These are phyloP conservation scores for Mimumesa dahlbomi DNA, from an alignment of 2,888 invertebrate species.

Conservation along the genomic window DNA sequence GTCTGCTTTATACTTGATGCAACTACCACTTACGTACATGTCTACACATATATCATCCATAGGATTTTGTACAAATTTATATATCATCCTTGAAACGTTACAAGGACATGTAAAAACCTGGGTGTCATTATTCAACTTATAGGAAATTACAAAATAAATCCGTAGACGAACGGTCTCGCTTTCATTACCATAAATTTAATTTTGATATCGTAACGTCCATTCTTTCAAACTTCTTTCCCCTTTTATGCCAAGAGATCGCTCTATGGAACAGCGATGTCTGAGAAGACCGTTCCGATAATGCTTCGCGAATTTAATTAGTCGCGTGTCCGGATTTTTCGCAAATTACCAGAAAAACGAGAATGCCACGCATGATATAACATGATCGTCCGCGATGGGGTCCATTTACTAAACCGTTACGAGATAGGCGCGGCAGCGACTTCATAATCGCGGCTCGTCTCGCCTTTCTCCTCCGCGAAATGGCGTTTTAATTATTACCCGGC, in stretches of 20 bases:
- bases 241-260: too few relatives aligned
- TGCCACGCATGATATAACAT: conserved; percentile 20
- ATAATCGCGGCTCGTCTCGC: conserved; percentile 53
- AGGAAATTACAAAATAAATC: conserved; percentile 12
- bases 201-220: too few relatives aligned
- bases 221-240: too few relatives aligned
- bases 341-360: background rate
- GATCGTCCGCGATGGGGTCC: conserved; percentile 42
- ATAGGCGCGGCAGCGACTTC: conserved; percentile 60
- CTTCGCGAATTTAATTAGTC: too few relatives aligned
- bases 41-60: conserved; percentile 14
- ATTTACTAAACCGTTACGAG: conserved; percentile 55
- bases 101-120: conserved; percentile 18
- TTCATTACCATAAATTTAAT: too few relatives aligned
- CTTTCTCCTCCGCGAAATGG: conserved; percentile 62
- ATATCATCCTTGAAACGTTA: conserved; percentile 29
- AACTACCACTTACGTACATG: conserved; percentile 30
- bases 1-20: conserved; percentile 35
- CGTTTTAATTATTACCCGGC: conserved; percentile 68
- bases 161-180: background rate
- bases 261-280: too few relatives aligned
- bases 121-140: conserved; percentile 27
- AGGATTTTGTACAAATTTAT: conserved; percentile 28
- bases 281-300: too few relatives aligned
- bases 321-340: too few relatives aligned